phyloP scores from a whole-genome alignment of 2,888 invertebrate species.

The Zaprionus obscuricornis region DNA sequence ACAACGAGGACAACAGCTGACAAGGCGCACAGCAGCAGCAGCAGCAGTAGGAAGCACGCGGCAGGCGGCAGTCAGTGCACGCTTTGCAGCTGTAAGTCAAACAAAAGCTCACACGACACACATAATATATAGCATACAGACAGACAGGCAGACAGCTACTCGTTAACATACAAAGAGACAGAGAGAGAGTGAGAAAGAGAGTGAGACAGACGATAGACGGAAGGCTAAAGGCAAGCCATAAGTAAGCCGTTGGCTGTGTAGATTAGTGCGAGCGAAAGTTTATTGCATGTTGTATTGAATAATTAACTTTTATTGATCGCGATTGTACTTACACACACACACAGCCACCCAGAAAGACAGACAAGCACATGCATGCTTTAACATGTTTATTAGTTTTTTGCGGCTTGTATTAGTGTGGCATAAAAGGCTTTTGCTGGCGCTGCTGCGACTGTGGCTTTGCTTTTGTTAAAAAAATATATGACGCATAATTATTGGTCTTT shows the following conservation, averaged over 20 bases:
- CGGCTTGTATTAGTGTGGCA: constrained; percentile 52
- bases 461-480: constrained; percentile 61
- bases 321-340: constrained; percentile 35
- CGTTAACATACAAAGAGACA: constrained; percentile 3
- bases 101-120: constrained; percentile 47
- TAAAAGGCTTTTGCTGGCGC: constrained; percentile 40
- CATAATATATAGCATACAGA: constrained; percentile 1
- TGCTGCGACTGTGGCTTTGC: neutral
- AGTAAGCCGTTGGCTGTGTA: constrained; percentile 49
- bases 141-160: constrained; percentile 3
- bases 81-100: constrained; percentile 48
- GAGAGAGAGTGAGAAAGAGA: no score
- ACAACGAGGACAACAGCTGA: constrained; percentile 24
- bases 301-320: constrained; percentile 80
- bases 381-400: constrained; percentile 70
- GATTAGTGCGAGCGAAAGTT: constrained; percentile 56
- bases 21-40: constrained; percentile 1
- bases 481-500: constrained; percentile 55
- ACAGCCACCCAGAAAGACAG: constrained; percentile 3
- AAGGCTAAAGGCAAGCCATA: constrained; percentile 22
- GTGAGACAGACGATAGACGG: neutral
- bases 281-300: constrained; percentile 72
- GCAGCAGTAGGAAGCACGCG: constrained; percentile 9
- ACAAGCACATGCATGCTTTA: constrained; percentile 13
- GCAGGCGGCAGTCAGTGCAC: constrained; percentile 1